These are phyloP conservation scores for Onychomys leucogaster DNA, from an alignment of 2,797 vertebrate species.

Conservation along the genomic window DNA sequence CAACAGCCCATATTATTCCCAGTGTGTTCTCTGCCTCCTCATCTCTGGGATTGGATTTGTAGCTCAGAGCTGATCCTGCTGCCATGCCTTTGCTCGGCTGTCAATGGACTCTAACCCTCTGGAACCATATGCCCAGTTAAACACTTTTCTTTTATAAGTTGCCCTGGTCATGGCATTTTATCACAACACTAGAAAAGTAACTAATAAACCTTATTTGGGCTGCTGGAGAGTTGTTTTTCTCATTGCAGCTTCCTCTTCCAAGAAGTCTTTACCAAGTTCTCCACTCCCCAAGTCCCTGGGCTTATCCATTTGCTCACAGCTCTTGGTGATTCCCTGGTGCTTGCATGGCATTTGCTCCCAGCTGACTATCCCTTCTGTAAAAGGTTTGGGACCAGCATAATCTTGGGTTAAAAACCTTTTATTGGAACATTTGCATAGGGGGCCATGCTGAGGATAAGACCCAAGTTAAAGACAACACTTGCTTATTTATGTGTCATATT, in stretches of 20 bases:
- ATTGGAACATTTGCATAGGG: not conserved
- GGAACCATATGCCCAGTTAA: not conserved
- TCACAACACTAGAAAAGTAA: not conserved
- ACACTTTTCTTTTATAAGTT: not conserved
- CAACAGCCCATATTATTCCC: not conserved
- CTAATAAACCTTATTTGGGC: not conserved
- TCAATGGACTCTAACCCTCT: not conserved
- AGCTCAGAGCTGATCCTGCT: not conserved
- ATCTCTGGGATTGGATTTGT: not conserved
- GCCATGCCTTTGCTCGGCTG: not conserved
- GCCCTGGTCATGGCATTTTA: not conserved
- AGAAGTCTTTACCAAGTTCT: not conserved
- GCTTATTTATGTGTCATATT: not conserved
- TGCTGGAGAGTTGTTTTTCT: not conserved
- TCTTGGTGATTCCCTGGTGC: not conserved
- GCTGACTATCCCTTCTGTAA: not conserved
- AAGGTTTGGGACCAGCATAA: not conserved
- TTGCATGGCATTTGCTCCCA: not conserved
- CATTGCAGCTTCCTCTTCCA: not conserved
- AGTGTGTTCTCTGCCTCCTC: not conserved
- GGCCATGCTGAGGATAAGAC: not conserved
- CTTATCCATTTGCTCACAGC: not conserved
- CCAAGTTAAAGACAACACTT: not conserved
- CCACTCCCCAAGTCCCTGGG: not conserved
- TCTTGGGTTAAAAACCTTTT: not conserved